Conservation (phyloP, 1,140 invertebrate genomes). For the Euwallacea fornicatus region DNA sequence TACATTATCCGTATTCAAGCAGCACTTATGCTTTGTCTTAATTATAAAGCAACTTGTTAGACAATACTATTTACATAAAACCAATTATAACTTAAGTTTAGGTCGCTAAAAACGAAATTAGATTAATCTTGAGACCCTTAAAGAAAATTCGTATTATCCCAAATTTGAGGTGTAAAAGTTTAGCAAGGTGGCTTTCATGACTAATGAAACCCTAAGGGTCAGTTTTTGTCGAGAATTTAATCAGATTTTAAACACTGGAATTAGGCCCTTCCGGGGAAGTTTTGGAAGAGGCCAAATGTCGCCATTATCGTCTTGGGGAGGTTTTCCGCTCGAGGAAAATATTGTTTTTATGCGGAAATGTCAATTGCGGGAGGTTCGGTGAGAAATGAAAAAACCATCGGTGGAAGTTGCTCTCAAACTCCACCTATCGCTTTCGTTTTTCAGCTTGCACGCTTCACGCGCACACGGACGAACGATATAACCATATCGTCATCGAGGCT, state of each 20-base stretch:
- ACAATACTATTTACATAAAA: neutral
- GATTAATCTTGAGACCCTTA: neutral
- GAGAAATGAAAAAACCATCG: too few relatives aligned
- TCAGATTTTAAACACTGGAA: conserved; percentile 1
- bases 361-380: too few relatives aligned
- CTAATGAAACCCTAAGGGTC: conserved; percentile 4
- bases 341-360: too few relatives aligned
- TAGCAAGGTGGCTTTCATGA: conserved; percentile 5
- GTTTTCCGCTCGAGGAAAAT: neutral
- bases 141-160: neutral
- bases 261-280: neutral
- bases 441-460: too few relatives aligned
- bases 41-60: neutral
- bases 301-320: neutral
- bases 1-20: too few relatives aligned
- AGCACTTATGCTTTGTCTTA: too few relatives aligned
- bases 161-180: neutral
- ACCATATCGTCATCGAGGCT: too few relatives aligned
- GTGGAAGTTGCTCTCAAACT: too few relatives aligned
- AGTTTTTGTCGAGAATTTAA: neutral
- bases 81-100: conserved; percentile 1
- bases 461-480: too few relatives aligned
- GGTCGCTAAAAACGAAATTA: neutral
- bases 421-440: too few relatives aligned
- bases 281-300: neutral